Base-by-base conservation (phyloP, 2,797 vertebrate species). In the Aeoliscus strigatus region DNA sequence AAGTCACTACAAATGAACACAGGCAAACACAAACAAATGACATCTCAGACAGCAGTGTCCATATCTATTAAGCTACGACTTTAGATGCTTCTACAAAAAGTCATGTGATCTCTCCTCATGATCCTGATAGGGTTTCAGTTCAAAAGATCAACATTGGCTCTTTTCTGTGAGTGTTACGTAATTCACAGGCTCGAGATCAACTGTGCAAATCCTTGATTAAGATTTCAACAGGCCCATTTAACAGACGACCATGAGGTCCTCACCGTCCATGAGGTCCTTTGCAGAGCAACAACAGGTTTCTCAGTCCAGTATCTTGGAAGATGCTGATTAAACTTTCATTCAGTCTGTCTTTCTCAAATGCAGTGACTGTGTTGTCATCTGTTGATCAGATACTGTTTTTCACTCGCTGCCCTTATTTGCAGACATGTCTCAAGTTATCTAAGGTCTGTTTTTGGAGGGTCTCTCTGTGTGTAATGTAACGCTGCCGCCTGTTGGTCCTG, bases 401-500 rank as follows among this genome's bases (percentile, higher is more conserved):
- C 27, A 16, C 8, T 48, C 12, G 24, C 11, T 25, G 9, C 32
- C 32, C 21, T 47, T 14, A 13, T 33, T 27, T 43, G 21, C 11
- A 46, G 30, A 26, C 42, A 27, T 29, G 11, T 56, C 35, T 55
- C 25, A 34, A 1, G 2, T n/a, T 35, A 0, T 16, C 16, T 32
- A 37, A 40, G 13, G 14, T 31, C 5, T 73, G 74, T 48, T 63
- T 61, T 8, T 45, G 28, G 15, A 78, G 13, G 11, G 42, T 69
- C 32, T 89, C 84, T 70, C 85, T 87, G 35, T 87, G 81, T 12
- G 73, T 59, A 0, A 70, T 10, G 2, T 92, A 93, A 7, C 90
- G 87, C 66, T 84, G 85, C 46, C 92, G 87, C 13, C 94, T 84
- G 69, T 90, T 90, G 34, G 66, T 47, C 59, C 87, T 90, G 10